phyloP scores from a whole-genome alignment of 1,140 invertebrate species.

The Drosophila triauraria region DNA sequence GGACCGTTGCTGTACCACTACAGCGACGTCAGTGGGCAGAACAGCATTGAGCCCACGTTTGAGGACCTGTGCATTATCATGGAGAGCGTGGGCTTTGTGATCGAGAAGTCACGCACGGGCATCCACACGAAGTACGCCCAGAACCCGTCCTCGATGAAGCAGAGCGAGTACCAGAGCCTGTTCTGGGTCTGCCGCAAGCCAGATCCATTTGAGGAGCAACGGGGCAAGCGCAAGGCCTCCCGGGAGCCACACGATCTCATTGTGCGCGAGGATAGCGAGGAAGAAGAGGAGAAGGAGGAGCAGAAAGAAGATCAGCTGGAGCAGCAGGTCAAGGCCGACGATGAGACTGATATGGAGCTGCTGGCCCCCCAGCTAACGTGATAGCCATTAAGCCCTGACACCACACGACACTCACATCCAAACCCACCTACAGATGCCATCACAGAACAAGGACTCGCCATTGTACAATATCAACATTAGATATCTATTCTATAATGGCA shows the following conservation, averaged over 20 bases:
- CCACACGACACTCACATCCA: slow-evolving; percentile 5
- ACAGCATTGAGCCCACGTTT: slow-evolving; percentile 97
- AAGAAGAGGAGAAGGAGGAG: not conserved
- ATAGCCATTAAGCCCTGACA: slow-evolving; percentile 17
- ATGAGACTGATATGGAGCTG: slow-evolving; percentile 31
- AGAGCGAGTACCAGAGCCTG: slow-evolving; percentile 81
- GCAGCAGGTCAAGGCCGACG: not conserved
- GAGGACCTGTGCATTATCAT: slow-evolving; percentile 94
- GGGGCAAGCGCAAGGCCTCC: slow-evolving; percentile 25
- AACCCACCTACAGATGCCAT: slow-evolving; percentile 39
- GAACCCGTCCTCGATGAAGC: slow-evolving; percentile 95
- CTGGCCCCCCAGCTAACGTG: slow-evolving; percentile 31
- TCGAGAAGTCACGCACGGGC: slow-evolving; percentile 91
- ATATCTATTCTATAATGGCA: not conserved
- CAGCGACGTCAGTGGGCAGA: slow-evolving; percentile 94
- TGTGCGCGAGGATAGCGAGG: slow-evolving; percentile 45
- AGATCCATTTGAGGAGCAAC: slow-evolving; percentile 28
- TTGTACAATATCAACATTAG: not conserved
- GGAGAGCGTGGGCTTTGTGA: slow-evolving; percentile 92
- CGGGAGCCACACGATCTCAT: slow-evolving; percentile 65
- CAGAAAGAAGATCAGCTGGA: not conserved
- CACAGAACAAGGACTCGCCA: slow-evolving; percentile 11
- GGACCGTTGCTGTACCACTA: slow-evolving; percentile 98
- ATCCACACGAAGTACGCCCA: slow-evolving; percentile 95
- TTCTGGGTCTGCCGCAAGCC: slow-evolving; percentile 83